A percentile compares a stretch with the other conserved stretches of the same genome.
Evolutionary conservation across 2,888 invertebrate genomes (phyloP).

Genomic region (Epinotia ramella): DNA sequence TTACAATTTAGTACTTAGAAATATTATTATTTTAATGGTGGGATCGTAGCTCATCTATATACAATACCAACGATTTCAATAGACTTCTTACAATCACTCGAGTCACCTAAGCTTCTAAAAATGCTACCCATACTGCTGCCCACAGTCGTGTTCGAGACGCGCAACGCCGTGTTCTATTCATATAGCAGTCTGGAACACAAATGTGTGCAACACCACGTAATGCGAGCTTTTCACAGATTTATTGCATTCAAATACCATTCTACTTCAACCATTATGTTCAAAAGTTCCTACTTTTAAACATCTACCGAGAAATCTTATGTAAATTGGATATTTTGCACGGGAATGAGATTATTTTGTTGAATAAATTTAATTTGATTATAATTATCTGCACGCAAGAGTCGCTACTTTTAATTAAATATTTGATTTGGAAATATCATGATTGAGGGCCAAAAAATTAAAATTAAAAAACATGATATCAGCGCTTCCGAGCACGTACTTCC

Average conservation of each 20-base stretch:
- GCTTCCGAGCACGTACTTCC: too few relatives aligned
- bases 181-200: constrained; percentile 17
- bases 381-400: constrained; percentile 36
- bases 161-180: not conserved
- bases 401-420: constrained; percentile 42
- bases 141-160: constrained; percentile 44
- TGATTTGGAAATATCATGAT: too few relatives aligned
- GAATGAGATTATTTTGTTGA: constrained; percentile 52
- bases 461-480: too few relatives aligned
- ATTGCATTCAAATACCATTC: constrained; percentile 80
- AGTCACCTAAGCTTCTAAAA: constrained; percentile 75
- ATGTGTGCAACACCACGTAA: constrained; percentile 61
- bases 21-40: constrained; percentile 79
- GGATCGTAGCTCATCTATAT: constrained; percentile 84
- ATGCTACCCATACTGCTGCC: constrained; percentile 58
- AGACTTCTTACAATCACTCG: constrained; percentile 81
- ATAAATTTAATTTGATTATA: constrained; percentile 37
- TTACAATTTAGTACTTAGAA: constrained; percentile 81
- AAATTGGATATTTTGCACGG: constrained; percentile 61
- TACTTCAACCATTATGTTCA: constrained; percentile 75
- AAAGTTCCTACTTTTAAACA: constrained; percentile 74
- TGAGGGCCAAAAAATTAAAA: too few relatives aligned
- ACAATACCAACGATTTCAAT: constrained; percentile 82
- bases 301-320: constrained; percentile 51
- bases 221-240: constrained; percentile 66